Evolutionary conservation across 2,888 invertebrate genomes (phyloP).

Genomic region (Scaptomyza cyrtandrae): DNA sequence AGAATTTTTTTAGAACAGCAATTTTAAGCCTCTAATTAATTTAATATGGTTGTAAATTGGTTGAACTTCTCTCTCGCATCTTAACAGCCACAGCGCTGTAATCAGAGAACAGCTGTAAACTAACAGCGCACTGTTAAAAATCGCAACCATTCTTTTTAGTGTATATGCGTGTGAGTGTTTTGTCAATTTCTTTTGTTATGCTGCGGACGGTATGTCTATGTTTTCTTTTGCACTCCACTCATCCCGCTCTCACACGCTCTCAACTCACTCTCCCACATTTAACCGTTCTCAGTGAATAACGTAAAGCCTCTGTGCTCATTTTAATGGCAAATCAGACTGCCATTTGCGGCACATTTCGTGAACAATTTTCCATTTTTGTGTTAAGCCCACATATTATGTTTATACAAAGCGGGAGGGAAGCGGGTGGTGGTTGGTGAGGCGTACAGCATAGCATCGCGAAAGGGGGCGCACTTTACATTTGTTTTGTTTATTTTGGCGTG

Average conservation of each 20-base stretch:
- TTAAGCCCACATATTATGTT: conserved; percentile 77
- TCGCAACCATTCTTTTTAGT: conserved; percentile 3
- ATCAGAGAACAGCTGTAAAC: conserved; percentile 31
- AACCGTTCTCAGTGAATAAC: conserved; percentile 42
- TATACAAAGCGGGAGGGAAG: conserved; percentile 35
- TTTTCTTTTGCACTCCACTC: conserved; percentile 40
- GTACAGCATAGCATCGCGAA: conserved; percentile 33
- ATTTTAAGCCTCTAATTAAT: conserved; percentile 25
- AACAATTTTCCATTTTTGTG: conserved; percentile 77
- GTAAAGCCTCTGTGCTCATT: conserved; percentile 65
- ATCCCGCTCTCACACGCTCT: conserved; percentile 9
- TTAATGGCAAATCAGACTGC: conserved; percentile 79
- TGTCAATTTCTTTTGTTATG: conserved; percentile 67
- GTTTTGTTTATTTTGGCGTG: conserved; percentile 78
- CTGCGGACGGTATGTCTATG: conserved; percentile 57
- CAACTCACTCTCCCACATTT: background rate
- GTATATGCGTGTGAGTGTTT: conserved; percentile 25
- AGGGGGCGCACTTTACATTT: conserved; percentile 74
- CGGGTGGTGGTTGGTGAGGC: background rate
- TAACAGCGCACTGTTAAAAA: conserved; percentile 44
- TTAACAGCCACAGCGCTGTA: conserved; percentile 37
- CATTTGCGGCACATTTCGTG: conserved; percentile 78
- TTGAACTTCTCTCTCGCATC: background rate
- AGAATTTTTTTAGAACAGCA: background rate
- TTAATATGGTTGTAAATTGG: conserved; percentile 22